Evolutionary conservation across 2,888 invertebrate species (phyloP), one percentile per base, ranked within the genome.

Genomic region (Anagyrus pseudococci): DNA sequence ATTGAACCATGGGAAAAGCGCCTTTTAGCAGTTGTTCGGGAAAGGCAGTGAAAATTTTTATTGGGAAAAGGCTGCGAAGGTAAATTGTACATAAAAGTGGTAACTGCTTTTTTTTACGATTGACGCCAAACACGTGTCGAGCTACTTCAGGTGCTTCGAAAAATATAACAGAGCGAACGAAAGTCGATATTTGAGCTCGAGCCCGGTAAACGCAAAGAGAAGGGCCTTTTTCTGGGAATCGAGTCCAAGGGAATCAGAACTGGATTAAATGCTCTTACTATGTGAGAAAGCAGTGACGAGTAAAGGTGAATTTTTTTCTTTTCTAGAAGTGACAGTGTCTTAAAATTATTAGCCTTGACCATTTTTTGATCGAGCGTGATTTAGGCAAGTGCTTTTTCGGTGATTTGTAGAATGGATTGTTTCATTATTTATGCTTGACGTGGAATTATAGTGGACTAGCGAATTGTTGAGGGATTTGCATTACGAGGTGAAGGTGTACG

Each of bases 161-260:
- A n/a, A 37, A 10, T 37, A 2, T 37, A 37, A 8, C 10, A 2
- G 13, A 37, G 33, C 15, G 33, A 4, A 37, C 15, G 43, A n/a
- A 43, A 43, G 43, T n/a, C 43, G 40, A 29, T 29, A 4, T 4
- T 10, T 29, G 29, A 29, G 10, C 6, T 4, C 4, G 15, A 37
- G 33, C 15, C 13, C 33, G 8, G 15, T 8, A 37, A 13, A 37
- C 8, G 3, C 33, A 15, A n/a, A 15, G 49, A 56, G 56, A 56
- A 56, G 61, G 50, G 61, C 50, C 6, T 17, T 20, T 55, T 33
- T 37, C 17, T 1, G 8, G 40, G 41, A 53, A 57, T 62, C 56
- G 52, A 57, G 62, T 57, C 52, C 62, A 62, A 62, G 62, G 62
- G 52, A 43, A 60, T 4, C 49, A 17, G 29, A 50, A 49, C 10